Evolutionary conservation across 2,113 vertebrate species (phyloP), one percentile per base, ranked within the genome.

Genomic region (Danionella cerebrum): DNA sequence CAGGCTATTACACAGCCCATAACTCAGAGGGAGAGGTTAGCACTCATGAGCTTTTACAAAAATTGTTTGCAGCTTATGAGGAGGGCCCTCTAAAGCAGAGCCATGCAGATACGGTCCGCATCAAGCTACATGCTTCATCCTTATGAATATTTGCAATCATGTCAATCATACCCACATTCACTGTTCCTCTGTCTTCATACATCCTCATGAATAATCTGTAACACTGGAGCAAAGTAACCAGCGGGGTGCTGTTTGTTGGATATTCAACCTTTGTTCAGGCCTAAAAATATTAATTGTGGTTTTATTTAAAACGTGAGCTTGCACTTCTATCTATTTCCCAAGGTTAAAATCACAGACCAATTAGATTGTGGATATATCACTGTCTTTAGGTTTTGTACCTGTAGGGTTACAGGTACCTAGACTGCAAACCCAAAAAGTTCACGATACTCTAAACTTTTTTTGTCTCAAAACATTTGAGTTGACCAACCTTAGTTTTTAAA

Each of bases 201-300:
- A 77, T 85, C 78, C 79, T 84, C 21, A 41, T 71, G 35, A 75
- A 77, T 81, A 73, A 76, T 77, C 67, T 76, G 76, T 79, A 79
- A 85, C 83, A 79, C 82, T 71, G 72, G 65, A 71, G 73, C 55
- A 53, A 81, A 79, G 82, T 83, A 79, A 72, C 27, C 45, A 63
- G 71, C 67, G 44, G 69, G 71, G 84, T 87, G 82, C 77, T 65
- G 66, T 88, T 85, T 87, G 77, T 83, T 84, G 82, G n/a, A n/a
- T n/a, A n/a, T n/a, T n/a, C n/a, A n/a, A n/a, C n/a, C n/a, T n/a
- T n/a, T n/a, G n/a, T n/a, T n/a, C n/a, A n/a, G n/a, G n/a, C n/a
- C n/a, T n/a, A n/a, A n/a, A n/a, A n/a, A n/a, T n/a, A n/a, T n/a
- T n/a, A n/a, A n/a, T n/a, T n/a, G n/a, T n/a, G n/a, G n/a, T n/a